A percentile compares a stretch with the other conserved stretches of the same genome.
Evolutionary conservation across 2,888 invertebrate species (phyloP).

Genomic region (Thymelicus sylvestris): DNA sequence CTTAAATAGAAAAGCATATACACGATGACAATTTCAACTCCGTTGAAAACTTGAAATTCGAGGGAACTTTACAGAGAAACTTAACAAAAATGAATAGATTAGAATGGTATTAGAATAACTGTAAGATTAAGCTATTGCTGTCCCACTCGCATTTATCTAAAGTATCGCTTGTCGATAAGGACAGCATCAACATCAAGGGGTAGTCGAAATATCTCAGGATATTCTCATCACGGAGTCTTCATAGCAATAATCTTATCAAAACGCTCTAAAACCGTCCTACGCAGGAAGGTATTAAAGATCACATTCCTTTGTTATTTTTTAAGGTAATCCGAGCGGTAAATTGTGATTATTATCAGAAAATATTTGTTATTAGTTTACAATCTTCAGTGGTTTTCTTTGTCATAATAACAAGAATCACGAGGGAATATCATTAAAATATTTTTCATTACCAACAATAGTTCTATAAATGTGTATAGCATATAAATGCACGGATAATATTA

Average conservation of each 20-base stretch:
- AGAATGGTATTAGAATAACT: no score
- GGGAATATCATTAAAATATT: no score
- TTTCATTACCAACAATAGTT: no score
- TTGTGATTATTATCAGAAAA: conserved; percentile 16
- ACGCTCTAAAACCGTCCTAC: neutral
- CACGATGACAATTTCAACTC: no score
- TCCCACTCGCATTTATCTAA: neutral
- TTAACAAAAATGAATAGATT: neutral
- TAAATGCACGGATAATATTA: no score
- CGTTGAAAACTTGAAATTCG: no score
- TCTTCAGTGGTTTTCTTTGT: conserved; percentile 17
- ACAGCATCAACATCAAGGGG: neutral
- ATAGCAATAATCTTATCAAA: neutral
- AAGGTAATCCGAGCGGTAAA: conserved; percentile 12
- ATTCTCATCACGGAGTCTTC: conserved; percentile 1
- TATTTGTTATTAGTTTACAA: no score
- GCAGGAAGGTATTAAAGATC: neutral
- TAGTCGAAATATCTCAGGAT: neutral
- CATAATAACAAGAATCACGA: no score
- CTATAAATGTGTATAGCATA: no score
- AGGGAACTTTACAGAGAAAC: no score
- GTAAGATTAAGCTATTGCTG: neutral
- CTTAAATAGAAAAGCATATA: no score
- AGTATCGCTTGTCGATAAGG: neutral
- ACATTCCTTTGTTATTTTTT: neutral